A percentile compares a stretch with the other conserved stretches of the same genome.
Evolutionary conservation across 2,888 invertebrate species (phyloP).

Genomic region (Crepidodera aurea): DNA sequence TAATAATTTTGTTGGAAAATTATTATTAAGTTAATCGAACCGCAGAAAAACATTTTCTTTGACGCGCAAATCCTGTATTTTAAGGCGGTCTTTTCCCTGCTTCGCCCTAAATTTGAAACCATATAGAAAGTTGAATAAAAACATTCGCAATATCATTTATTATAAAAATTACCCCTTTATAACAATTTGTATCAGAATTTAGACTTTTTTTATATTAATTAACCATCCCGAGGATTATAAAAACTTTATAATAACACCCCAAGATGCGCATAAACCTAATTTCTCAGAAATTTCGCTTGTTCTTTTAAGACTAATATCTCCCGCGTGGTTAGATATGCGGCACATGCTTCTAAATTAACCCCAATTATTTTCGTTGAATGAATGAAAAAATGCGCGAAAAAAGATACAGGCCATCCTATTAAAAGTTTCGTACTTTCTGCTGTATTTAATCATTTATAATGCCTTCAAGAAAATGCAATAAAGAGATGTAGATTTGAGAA

Average conservation of each 20-base stretch:
- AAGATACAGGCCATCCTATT: background rate
- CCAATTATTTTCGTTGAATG: conserved; percentile 1
- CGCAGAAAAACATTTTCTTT: no score
- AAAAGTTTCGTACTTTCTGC: background rate
- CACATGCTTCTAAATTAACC: background rate
- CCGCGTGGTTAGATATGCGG: background rate
- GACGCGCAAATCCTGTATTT: no score
- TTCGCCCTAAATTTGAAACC: no score
- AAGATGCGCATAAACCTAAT: background rate
- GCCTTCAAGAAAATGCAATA: background rate
- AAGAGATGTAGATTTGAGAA: background rate
- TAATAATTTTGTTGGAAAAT: no score
- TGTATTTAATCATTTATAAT: background rate
- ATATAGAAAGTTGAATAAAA: no score
- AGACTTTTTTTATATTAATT: background rate
- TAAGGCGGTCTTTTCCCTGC: no score
- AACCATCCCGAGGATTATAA: background rate
- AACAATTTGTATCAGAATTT: no score
- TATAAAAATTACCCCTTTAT: no score
- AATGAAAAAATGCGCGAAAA: no score
- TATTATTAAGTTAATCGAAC: no score
- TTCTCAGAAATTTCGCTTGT: background rate
- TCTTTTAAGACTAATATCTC: background rate
- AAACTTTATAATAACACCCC: background rate
- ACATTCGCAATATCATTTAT: no score